Evolutionary conservation across 2,113 vertebrate species (phyloP), one percentile per base, ranked within the genome.

Genomic region (Atrichornis clamosus): DNA sequence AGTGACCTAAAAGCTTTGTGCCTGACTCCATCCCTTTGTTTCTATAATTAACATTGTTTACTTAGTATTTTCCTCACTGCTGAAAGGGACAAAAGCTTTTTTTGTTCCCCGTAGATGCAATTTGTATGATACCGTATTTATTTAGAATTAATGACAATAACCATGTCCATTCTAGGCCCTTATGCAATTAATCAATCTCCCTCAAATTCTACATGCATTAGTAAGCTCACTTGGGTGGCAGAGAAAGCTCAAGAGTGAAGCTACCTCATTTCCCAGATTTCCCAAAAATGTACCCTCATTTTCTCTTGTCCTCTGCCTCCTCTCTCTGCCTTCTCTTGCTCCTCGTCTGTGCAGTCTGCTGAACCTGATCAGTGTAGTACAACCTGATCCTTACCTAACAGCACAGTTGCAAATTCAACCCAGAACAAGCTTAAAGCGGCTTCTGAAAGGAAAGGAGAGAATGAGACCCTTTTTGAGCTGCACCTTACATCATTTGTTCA

Each of bases 21-120:
- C 67, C 69, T 70, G 53, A 42, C 58, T 96, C 78, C 59, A 65
- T 93, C 58, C 21, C 46, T 91, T 96, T 96, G 78, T 94, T 96
- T 89, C 84, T 84, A 55, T 91, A 93, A 85, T 91, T 94, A 94
- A 87, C 63, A 76, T 26, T 79, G 59, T 96, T 95, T 96, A 91
- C 46, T 93, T 87, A 60, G 35, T 84, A 15, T 93, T 85, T 95
- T 89, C 64, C 65, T 89, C 47, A 32, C 58, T 77, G 60, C 79
- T 94, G 65, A 65, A 63, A 41, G 58, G 81, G 67, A 90, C 84
- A 89, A 76, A 95, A 68, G 72, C 22, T 18, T 52, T 73, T 84
- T 89, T 73, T 92, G 47, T 89, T 91, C 44, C 67, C 59, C 32
- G 83, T 91, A 73, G 84, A 78, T 90, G 47, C 59, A 81, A 59